Conservation (phyloP, 2,888 invertebrate genomes). For the Loripinus fragilis region DNA sequence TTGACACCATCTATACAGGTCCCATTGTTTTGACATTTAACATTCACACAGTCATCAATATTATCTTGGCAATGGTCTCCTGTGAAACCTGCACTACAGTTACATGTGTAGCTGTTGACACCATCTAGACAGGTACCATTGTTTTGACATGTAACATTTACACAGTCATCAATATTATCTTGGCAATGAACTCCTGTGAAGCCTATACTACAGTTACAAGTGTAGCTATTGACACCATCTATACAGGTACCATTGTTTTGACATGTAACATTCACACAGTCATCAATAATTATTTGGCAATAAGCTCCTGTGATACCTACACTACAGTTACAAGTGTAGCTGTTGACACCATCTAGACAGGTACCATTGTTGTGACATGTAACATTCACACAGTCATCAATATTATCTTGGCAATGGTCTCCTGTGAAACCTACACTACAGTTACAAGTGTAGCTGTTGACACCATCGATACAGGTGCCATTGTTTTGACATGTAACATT, state of each 20-base stretch:
- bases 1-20: conserved; percentile 17
- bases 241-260: conserved; percentile 39
- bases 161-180: conserved; percentile 13
- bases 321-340: conserved; percentile 46
- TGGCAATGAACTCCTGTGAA: conserved; percentile 25
- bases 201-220: conserved; percentile 40
- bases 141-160: neutral
- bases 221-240: conserved; percentile 25
- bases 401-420: conserved; percentile 32
- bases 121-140: neutral
- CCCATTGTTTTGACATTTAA: conserved; percentile 44
- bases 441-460: neutral
- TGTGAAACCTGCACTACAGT: conserved; percentile 26
- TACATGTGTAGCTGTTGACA: neutral
- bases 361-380: conserved; percentile 43
- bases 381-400: conserved; percentile 46
- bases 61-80: conserved; percentile 41
- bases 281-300: neutral
- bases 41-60: conserved; percentile 46
- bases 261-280: conserved; percentile 41
- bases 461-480: neutral
- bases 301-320: neutral
- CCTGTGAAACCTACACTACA: conserved; percentile 41
- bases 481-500: neutral
- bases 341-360: conserved; percentile 25